Conservation (phyloP, 2,888 invertebrate species). For the Agonopterix heracliana region DNA sequence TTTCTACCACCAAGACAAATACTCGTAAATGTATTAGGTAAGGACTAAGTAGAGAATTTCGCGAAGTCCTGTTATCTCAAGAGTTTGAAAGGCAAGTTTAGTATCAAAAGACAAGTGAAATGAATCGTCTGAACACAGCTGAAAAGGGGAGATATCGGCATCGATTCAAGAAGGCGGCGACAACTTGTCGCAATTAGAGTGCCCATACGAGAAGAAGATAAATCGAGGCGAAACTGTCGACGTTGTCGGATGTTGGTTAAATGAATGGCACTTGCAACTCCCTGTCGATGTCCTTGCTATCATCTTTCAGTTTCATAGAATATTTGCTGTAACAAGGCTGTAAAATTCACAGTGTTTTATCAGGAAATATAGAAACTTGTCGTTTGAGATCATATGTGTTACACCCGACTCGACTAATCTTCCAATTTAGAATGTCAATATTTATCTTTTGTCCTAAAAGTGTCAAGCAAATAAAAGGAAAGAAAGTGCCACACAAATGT, state of each 20-base stretch:
- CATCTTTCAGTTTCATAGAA: conserved; percentile 8
- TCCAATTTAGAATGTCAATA: no score
- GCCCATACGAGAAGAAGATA: conserved; percentile 29
- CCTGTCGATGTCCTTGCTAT: conserved; percentile 31
- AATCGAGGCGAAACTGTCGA: conserved; percentile 22
- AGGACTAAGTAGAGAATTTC: no score
- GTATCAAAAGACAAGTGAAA: background rate
- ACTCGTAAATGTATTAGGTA: no score
- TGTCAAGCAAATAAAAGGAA: background rate
- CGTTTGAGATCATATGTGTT: no score
- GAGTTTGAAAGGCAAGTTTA: no score
- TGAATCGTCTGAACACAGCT: background rate
- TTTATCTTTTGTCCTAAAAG: background rate
- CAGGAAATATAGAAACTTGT: no score
- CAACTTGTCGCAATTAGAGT: conserved; percentile 43
- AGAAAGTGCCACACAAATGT: background rate
- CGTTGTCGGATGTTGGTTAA: conserved; percentile 16
- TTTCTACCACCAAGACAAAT: background rate
- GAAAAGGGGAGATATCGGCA: conserved; percentile 8
- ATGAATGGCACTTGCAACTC: conserved; percentile 19
- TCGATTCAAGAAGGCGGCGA: conserved; percentile 19
- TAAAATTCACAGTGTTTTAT: no score
- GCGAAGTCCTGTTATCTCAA: no score
- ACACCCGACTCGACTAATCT: no score
- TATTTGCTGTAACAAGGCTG: no score